Evolutionary conservation across 2,888 invertebrate genomes (phyloP).

Genomic region (Aphodius granarius): DNA sequence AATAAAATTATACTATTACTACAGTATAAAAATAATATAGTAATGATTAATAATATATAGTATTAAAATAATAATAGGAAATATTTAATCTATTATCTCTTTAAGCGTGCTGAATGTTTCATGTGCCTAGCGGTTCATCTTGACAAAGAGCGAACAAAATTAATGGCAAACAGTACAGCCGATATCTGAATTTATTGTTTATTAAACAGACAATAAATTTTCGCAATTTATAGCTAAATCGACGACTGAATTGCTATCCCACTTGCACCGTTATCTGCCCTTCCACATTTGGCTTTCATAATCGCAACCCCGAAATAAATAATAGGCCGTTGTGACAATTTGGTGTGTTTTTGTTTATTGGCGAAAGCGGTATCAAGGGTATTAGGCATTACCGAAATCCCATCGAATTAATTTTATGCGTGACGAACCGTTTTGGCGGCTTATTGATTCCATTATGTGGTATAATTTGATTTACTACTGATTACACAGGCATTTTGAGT

Average conservation of each 20-base stretch:
- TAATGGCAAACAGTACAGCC: background rate
- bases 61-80: too few species aligned
- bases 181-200: background rate
- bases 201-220: background rate
- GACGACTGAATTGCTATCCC: background rate
- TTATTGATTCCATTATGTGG: background rate
- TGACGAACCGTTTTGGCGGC: background rate
- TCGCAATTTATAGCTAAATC: background rate
- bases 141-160: background rate
- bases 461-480: background rate
- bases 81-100: too few species aligned
- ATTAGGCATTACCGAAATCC: background rate
- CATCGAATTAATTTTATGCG: background rate
- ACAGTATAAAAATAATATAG: too few species aligned
- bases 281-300: background rate
- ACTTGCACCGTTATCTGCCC: background rate
- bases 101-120: too few species aligned
- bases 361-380: background rate
- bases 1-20: too few species aligned
- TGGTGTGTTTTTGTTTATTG: background rate
- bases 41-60: too few species aligned
- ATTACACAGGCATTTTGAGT: background rate
- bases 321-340: background rate
- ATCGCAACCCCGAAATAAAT: background rate
- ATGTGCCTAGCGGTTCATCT: too few species aligned